These are phyloP conservation scores for Enteromius thamalakanensis DNA, from an alignment of 2,797 vertebrate genomes.

Conservation along the genomic window DNA sequence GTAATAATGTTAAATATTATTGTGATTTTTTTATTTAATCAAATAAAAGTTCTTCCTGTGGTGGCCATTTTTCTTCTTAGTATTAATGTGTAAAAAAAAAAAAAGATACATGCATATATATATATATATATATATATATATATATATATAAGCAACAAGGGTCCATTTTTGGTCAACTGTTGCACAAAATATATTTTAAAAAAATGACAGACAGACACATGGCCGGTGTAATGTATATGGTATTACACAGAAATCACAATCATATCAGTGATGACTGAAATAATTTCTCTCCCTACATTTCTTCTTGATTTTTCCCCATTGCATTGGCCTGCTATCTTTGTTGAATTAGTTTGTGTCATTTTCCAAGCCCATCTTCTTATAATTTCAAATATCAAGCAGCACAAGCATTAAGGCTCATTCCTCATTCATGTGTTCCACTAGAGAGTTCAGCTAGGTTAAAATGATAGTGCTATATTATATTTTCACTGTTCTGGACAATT, in stretches of 20 bases:
- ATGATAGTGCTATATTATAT: background rate
- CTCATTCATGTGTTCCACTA: background rate
- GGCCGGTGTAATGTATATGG: background rate
- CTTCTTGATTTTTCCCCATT: background rate
- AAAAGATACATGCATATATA: too few species aligned
- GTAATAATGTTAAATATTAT: background rate
- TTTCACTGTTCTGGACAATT: constrained; percentile 39
- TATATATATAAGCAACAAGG: background rate
- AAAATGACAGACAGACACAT: background rate
- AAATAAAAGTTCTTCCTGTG: background rate
- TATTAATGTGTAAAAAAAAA: too few species aligned
- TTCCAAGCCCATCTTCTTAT: background rate
- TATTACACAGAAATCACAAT: background rate
- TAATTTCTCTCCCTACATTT: background rate
- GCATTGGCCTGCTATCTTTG: too few species aligned
- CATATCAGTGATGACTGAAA: background rate
- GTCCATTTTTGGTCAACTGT: background rate
- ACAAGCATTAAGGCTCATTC: background rate
- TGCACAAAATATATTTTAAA: background rate
- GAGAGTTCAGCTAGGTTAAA: constrained; percentile 19
- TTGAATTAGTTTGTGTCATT: constrained; percentile 5
- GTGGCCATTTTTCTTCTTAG: too few species aligned
- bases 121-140: too few species aligned
- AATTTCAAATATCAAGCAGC: background rate
- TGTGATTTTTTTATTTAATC: background rate